These are phyloP conservation scores for Sparus aurata DNA, from an alignment of 2,797 vertebrate species.

Conservation along the genomic window DNA sequence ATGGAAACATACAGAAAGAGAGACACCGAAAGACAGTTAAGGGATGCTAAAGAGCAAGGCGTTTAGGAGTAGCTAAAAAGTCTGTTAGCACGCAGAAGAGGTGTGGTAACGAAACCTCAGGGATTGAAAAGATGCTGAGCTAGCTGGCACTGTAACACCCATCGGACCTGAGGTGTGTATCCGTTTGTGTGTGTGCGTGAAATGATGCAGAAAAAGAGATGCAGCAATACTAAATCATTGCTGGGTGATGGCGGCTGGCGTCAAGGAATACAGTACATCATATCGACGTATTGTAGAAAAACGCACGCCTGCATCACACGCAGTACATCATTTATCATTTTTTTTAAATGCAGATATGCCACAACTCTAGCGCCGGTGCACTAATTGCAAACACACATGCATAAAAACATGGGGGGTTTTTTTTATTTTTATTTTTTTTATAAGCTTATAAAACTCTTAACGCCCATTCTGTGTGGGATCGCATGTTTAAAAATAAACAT, in stretches of 20 bases:
- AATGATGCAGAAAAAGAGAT: conserved; percentile 27
- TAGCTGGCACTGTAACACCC: conserved; percentile 33
- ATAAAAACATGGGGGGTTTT: conserved; percentile 4
- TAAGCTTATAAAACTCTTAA: conserved; percentile 33
- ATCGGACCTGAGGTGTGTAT: conserved; percentile 18
- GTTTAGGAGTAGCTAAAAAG: conserved; percentile 34
- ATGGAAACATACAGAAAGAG: conserved; percentile 50
- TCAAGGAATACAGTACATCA: conserved; percentile 20
- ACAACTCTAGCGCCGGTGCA: not conserved
- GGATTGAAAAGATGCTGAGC: conserved; percentile 52
- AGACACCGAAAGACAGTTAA: conserved; percentile 27
- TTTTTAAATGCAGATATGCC: not conserved
- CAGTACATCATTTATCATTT: no score
- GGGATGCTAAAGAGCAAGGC: conserved; percentile 41
- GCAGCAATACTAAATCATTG: conserved; percentile 32
- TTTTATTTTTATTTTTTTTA: conserved; percentile 19
- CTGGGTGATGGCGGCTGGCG: conserved; percentile 10
- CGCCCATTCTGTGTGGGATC: conserved; percentile 14
- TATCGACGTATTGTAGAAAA: conserved; percentile 1
- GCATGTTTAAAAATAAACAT: conserved; percentile 52
- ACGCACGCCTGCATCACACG: not conserved
- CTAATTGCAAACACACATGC: conserved; percentile 20
- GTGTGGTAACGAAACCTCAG: conserved; percentile 29
- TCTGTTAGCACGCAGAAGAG: conserved; percentile 42
- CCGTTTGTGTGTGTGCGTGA: conserved; percentile 15